phyloP scores from a whole-genome alignment of 2,888 invertebrate species.

The Troilus luridus region DNA sequence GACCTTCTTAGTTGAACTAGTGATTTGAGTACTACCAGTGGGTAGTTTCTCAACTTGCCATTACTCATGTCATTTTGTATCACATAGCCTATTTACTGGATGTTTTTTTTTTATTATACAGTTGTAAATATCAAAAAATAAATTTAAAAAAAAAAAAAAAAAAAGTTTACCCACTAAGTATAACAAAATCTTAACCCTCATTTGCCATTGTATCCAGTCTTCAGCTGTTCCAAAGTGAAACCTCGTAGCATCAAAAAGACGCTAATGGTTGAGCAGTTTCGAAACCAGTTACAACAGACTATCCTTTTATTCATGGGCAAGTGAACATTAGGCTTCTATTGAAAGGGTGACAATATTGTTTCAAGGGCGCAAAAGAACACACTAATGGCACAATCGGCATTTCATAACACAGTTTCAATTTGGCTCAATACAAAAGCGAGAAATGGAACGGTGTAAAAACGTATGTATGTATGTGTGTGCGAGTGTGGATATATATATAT shows the following conservation, averaged over 20 bases:
- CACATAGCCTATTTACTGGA: too few relatives aligned
- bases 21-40: too few relatives aligned
- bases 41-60: too few relatives aligned
- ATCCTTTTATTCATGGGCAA: background rate
- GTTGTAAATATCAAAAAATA: too few relatives aligned
- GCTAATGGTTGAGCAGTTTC: background rate
- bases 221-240: background rate
- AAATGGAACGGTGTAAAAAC: background rate
- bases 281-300: background rate
- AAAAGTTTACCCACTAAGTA: too few relatives aligned
- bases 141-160: too few relatives aligned
- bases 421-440: background rate
- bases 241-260: background rate
- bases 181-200: background rate
- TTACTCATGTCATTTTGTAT: too few relatives aligned
- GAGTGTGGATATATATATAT: too few relatives aligned
- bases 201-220: background rate
- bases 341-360: constrained; percentile 1
- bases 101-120: too few relatives aligned
- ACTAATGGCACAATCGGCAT: background rate
- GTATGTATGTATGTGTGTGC: too few relatives aligned
- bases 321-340: background rate
- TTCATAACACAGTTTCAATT: background rate
- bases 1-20: too few relatives aligned
- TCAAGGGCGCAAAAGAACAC: background rate